These are phyloP conservation scores for Labia minor DNA, from an alignment of 2,888 invertebrate genomes.

Conservation along the genomic window DNA sequence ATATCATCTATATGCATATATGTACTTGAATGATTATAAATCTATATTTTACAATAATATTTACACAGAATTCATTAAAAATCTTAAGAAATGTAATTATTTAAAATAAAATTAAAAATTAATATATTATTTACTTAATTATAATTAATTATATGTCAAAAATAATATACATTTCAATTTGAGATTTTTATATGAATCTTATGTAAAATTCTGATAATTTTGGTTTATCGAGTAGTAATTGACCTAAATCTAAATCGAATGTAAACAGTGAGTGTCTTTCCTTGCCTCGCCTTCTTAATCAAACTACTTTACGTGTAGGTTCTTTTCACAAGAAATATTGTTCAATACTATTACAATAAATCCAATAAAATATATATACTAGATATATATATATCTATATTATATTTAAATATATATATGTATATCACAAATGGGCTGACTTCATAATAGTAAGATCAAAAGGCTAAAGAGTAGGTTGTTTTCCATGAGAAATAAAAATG, in stretches of 20 bases:
- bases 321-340: background rate
- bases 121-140: no score
- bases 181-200: no score
- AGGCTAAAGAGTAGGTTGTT: background rate
- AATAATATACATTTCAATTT: no score
- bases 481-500: background rate
- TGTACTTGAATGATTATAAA: no score
- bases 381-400: no score
- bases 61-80: no score
- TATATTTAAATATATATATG: background rate
- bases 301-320: background rate
- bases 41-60: no score
- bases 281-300: constrained; percentile 1
- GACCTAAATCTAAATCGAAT: background rate
- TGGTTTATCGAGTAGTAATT: background rate
- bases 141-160: no score
- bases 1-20: no score
- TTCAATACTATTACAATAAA: background rate
- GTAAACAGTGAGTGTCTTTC: constrained; percentile 6
- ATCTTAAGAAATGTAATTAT: no score
- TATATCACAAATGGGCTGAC: constrained; percentile 3
- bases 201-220: no score
- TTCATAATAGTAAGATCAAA: background rate
- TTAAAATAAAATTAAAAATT: no score
- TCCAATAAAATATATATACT: background rate